Conservation (phyloP, 2,797 vertebrate species). For the Sardinella longiceps region DNA sequence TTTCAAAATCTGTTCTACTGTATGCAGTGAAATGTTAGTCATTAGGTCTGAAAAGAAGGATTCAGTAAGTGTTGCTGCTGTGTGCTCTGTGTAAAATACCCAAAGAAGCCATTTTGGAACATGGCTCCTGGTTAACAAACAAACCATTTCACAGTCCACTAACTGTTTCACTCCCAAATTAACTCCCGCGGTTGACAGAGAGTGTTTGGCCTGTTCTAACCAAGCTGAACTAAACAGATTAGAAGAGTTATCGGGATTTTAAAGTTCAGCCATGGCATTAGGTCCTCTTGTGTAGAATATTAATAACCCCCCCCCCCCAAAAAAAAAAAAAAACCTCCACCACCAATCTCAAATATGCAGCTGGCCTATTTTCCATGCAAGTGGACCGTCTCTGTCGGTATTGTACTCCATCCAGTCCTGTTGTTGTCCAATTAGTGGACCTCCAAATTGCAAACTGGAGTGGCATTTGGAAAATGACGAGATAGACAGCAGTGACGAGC, state of each 20-base stretch:
- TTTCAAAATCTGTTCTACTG: not conserved
- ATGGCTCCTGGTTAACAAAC: slow-evolving; percentile 12
- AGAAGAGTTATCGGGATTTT: not conserved
- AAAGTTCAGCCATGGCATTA: slow-evolving; percentile 17
- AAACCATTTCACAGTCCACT: slow-evolving; percentile 22
- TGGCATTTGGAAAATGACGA: slow-evolving; percentile 18
- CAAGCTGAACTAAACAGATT: slow-evolving; percentile 12
- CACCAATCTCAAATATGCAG: not conserved
- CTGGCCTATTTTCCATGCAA: not conserved
- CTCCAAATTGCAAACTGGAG: not conserved
- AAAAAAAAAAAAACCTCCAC: not conserved
- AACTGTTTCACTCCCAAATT: not conserved
- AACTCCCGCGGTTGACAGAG: slow-evolving; percentile 1
- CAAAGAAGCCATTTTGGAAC: not conserved
- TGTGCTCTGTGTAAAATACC: not conserved
- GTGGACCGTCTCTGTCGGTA: not conserved
- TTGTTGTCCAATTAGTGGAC: not conserved
- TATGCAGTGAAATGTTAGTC: not conserved
- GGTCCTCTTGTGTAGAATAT: not conserved
- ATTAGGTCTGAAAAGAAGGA: not conserved
- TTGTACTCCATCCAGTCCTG: not conserved
- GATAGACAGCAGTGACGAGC: slow-evolving; percentile 26
- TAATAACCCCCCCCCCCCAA: not conserved
- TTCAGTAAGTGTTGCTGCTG: not conserved
- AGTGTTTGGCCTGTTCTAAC: not conserved